These are phyloP conservation scores for Philypnodon macrostomus DNA, from an alignment of 2,797 vertebrate genomes.

Conservation along the genomic window DNA sequence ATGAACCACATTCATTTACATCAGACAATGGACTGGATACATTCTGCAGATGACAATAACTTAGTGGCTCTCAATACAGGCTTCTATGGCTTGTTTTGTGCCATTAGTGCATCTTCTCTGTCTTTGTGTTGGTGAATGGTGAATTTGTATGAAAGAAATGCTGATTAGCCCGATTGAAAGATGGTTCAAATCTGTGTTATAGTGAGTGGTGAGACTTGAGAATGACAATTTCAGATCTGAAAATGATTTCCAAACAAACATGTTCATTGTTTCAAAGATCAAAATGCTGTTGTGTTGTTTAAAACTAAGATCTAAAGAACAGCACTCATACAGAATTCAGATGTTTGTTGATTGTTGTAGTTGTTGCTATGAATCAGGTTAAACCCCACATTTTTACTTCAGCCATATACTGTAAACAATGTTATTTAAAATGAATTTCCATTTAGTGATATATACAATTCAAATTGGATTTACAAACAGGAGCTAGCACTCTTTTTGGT, in stretches of 20 bases:
- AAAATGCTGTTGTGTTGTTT: not conserved
- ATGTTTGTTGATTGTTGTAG: constrained; percentile 2
- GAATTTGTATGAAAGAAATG: constrained; percentile 2
- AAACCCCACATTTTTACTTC: too few relatives aligned
- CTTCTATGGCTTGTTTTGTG: constrained; percentile 4
- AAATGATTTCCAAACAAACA: constrained; percentile 7
- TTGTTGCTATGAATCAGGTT: too few relatives aligned
- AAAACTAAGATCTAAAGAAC: not conserved
- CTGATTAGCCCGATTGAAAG: constrained; percentile 11
- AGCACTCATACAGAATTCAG: not conserved
- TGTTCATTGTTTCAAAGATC: not conserved
- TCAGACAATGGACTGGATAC: constrained; percentile 8
- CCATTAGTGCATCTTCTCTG: constrained; percentile 8
- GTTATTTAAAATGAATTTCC: not conserved
- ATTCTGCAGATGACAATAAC: constrained; percentile 4
- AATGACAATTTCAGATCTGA: not conserved
- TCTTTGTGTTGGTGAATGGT: constrained; percentile 1
- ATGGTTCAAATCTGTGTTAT: not conserved
- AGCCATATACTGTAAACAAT: not conserved
- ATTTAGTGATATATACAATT: too few relatives aligned
- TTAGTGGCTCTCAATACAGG: not conserved
- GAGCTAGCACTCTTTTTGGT: too few relatives aligned
- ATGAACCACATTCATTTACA: constrained; percentile 1
- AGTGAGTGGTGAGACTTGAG: not conserved
- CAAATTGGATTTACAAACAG: too few relatives aligned